Evolutionary conservation across 2,797 vertebrate genomes (phyloP).

Genomic region (Pipistrellus kuhlii): DNA sequence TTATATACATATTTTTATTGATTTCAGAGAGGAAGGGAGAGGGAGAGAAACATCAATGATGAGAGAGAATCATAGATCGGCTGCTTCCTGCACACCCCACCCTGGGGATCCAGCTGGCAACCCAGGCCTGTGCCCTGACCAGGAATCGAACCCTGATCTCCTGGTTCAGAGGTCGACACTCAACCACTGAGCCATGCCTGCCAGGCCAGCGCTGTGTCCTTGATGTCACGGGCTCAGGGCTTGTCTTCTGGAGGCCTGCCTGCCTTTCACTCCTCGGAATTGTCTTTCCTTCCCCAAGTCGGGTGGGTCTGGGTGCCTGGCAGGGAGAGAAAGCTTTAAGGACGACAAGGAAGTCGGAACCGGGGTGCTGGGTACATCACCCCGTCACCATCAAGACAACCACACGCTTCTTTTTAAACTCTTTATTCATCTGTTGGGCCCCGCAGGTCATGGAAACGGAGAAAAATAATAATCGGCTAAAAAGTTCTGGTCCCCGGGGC

Average conservation of each 20-base stretch:
- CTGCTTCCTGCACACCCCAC: background rate
- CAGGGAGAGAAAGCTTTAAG: background rate
- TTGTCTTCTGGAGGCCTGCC: too few relatives aligned
- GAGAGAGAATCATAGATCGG: background rate
- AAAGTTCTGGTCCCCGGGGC: conserved; percentile 87
- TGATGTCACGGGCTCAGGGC: too few relatives aligned
- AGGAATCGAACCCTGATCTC: background rate
- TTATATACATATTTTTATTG: background rate
- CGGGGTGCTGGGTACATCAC: background rate
- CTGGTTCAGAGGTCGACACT: too few relatives aligned
- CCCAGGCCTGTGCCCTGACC: background rate
- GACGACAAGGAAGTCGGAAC: background rate
- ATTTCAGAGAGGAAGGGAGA: background rate
- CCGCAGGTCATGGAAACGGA: conserved; percentile 89
- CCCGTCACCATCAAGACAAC: background rate
- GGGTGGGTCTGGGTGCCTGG: background rate
- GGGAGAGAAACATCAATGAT: background rate
- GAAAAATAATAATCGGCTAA: conserved; percentile 85
- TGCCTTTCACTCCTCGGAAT: background rate
- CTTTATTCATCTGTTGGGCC: conserved; percentile 89
- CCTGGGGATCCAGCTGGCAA: background rate
- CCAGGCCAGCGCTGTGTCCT: too few relatives aligned
- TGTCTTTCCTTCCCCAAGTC: too few relatives aligned
- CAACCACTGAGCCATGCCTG: background rate
- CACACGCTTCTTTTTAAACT: conserved; percentile 80